phyloP scores from a whole-genome alignment of 2,888 invertebrate genomes.

The Deilephila porcellus region DNA sequence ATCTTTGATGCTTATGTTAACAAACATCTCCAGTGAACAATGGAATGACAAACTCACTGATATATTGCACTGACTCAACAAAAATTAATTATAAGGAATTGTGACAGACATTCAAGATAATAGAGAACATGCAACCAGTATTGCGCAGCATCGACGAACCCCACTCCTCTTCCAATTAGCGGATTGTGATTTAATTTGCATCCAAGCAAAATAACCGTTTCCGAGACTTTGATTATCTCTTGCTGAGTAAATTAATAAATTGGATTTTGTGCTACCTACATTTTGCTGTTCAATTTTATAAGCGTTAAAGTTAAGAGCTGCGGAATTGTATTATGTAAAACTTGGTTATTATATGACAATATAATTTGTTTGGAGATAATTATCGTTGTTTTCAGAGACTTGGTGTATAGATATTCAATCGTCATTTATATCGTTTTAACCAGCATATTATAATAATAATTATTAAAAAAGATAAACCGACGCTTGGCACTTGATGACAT shows the following conservation, averaged over 20 bases:
- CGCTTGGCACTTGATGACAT: no score
- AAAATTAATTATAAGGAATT: slow-evolving; percentile 3
- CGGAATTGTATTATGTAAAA: background rate
- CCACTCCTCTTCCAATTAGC: background rate
- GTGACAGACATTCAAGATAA: background rate
- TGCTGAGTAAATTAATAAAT: slow-evolving; percentile 8
- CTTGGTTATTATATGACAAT: background rate
- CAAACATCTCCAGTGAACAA: background rate
- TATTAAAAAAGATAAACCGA: no score
- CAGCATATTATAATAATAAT: no score
- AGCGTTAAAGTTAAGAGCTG: background rate
- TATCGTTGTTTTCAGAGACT: background rate
- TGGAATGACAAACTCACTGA: background rate
- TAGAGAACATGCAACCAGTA: background rate
- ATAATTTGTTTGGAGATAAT: background rate
- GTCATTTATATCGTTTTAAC: no score
- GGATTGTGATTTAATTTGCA: slow-evolving; percentile 7
- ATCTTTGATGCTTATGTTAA: background rate
- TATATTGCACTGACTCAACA: background rate
- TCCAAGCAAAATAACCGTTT: slow-evolving; percentile 17
- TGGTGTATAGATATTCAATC: no score
- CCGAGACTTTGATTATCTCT: slow-evolving; percentile 16
- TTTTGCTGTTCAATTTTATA: background rate
- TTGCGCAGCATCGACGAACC: background rate
- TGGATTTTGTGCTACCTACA: background rate